Evolutionary conservation across 2,797 vertebrate genomes (phyloP).

Genomic region (Miichthys miiuy): DNA sequence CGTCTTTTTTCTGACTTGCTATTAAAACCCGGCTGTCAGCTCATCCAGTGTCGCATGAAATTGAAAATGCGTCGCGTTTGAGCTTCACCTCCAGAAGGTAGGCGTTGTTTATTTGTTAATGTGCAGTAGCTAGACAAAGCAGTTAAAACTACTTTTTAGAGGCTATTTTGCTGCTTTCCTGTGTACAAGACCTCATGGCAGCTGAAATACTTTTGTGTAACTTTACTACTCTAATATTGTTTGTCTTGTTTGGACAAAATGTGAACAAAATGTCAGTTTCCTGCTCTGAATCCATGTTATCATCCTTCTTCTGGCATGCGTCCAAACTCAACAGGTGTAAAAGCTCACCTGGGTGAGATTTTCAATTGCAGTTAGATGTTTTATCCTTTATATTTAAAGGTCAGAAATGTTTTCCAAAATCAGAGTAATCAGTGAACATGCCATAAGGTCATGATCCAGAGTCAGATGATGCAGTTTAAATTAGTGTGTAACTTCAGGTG

Average conservation of each 20-base stretch:
- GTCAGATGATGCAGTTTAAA: conserved; percentile 10
- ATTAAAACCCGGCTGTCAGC: background rate
- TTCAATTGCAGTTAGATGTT: background rate
- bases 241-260: background rate
- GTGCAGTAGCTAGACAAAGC: background rate
- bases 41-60: background rate
- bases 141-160: background rate
- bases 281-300: background rate
- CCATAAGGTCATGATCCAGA: background rate
- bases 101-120: conserved; percentile 30
- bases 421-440: background rate
- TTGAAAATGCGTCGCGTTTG: conserved; percentile 33
- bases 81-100: conserved; percentile 66
- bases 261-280: background rate
- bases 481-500: conserved; percentile 19
- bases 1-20: background rate
- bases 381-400: background rate
- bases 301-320: background rate
- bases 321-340: conserved; percentile 46
- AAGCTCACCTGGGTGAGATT: conserved; percentile 31
- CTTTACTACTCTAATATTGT: background rate
- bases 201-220: background rate
- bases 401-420: background rate
- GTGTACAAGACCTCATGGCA: background rate
- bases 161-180: background rate